These are phyloP conservation scores for Thalassophryne amazonica DNA, from an alignment of 2,797 vertebrate species.

Conservation along the genomic window DNA sequence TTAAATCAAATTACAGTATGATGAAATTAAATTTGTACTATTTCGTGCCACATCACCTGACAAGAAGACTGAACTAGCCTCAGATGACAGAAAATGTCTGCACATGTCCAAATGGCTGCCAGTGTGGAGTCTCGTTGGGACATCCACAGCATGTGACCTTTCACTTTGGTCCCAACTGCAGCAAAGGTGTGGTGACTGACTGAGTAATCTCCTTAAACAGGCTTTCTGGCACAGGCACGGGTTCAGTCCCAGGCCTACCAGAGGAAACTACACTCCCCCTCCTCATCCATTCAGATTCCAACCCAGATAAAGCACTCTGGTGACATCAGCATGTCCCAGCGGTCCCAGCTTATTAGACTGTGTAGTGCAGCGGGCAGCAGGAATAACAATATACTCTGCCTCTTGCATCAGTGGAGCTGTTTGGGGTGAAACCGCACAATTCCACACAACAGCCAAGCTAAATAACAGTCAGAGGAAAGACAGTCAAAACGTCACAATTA, in stretches of 20 bases:
- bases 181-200: constrained; percentile 71
- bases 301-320: constrained; percentile 59
- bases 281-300: constrained; percentile 45
- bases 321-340: constrained; percentile 72
- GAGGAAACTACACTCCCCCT: constrained; percentile 58
- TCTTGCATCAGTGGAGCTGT: constrained; percentile 54
- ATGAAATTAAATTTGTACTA: background rate
- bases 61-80: background rate
- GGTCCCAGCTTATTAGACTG: constrained; percentile 73
- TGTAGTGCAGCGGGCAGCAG: constrained; percentile 47
- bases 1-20: background rate
- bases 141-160: constrained; percentile 49
- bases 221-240: constrained; percentile 51
- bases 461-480: constrained; percentile 67
- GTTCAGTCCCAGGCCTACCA: constrained; percentile 52
- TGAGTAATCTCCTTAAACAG: constrained; percentile 69
- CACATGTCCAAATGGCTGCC: constrained; percentile 35
- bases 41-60: background rate
- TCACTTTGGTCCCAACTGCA: constrained; percentile 64
- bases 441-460: constrained; percentile 64
- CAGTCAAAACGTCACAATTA: constrained; percentile 68
- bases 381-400: constrained; percentile 69
- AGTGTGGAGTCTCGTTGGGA: constrained; percentile 43
- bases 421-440: constrained; percentile 60
- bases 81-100: constrained; percentile 1